Evolutionary conservation across 2,113 vertebrate genomes (phyloP), one percentile per base, ranked within the genome.

Genomic region (Podarcis cretensis): DNA sequence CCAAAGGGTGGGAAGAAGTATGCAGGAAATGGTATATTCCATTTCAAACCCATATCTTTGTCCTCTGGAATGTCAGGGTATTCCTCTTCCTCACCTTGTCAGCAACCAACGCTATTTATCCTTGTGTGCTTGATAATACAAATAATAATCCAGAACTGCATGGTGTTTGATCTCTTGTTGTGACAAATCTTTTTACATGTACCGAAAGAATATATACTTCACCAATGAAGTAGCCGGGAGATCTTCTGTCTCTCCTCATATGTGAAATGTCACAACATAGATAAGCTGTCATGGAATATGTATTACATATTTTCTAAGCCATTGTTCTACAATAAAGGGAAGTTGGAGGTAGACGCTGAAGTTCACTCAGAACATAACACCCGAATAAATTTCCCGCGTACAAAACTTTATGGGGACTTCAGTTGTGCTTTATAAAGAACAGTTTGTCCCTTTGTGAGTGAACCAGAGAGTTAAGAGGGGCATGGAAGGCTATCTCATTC

Each of bases 161-260:
- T 92, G 85, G 93, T 85, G 82, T 92, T 81, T 96, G 94, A 95
- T 95, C 89, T 94, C 90, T 87, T 96, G 94, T 96, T 97, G 90
- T 96, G 96, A 96, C 96, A 96, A 43, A 92, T 91, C 95, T 95
- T 95, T 90, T 95, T 90, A 43, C 81, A 91, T 92, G 92, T 90
- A 87, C 54, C 86, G 89, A 93, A n/a, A 4, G 65, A 87, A 89
- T 92, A 91, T 79, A 90, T 27, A 95, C 89, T 90, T 94, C 91
- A 90, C 86, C 89, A 82, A 30, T 85, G 90, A 93, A 93, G 94
- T 91, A 96, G 66, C 92, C 94, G 81, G 91, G 90, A 92, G 88
- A 43, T 12, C 90, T n/a, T 82, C 81, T 90, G 85, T 92, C 94
- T 94, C 73, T 91, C 84, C 68, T 92, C 81, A 37, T 91, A 93